phyloP scores from a whole-genome alignment of 2,113 vertebrate species.

The Menura novaehollandiae region DNA sequence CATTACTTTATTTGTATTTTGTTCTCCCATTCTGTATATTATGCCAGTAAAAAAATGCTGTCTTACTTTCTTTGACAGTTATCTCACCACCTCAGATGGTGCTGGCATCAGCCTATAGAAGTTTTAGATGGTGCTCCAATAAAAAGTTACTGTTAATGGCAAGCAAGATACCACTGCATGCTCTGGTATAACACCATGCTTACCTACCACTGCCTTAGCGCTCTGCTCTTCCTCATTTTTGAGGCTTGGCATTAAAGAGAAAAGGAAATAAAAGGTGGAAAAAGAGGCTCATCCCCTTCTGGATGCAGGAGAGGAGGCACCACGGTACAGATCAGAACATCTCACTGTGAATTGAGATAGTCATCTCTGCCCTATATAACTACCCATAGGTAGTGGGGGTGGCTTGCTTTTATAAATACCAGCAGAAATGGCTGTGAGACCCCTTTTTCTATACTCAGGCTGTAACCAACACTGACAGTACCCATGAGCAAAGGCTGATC shows the following conservation, averaged over 20 bases:
- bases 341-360: background rate
- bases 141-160: background rate
- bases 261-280: background rate
- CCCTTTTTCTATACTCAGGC: background rate
- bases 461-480: background rate
- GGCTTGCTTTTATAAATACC: background rate
- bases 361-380: background rate
- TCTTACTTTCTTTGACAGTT: background rate
- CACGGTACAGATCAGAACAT: background rate
- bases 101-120: background rate
- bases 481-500: background rate
- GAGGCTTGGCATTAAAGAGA: background rate
- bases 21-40: background rate
- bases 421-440: background rate
- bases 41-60: background rate
- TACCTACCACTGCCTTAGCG: background rate
- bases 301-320: background rate
- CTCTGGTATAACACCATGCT: background rate
- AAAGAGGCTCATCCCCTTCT: background rate
- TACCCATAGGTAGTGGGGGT: background rate
- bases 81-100: background rate
- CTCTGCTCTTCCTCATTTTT: background rate
- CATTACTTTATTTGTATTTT: background rate
- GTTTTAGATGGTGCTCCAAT: background rate
- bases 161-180: background rate